Base-by-base conservation (phyloP, 2,797 vertebrate genomes). In the Acanthurus leucopareius region DNA sequence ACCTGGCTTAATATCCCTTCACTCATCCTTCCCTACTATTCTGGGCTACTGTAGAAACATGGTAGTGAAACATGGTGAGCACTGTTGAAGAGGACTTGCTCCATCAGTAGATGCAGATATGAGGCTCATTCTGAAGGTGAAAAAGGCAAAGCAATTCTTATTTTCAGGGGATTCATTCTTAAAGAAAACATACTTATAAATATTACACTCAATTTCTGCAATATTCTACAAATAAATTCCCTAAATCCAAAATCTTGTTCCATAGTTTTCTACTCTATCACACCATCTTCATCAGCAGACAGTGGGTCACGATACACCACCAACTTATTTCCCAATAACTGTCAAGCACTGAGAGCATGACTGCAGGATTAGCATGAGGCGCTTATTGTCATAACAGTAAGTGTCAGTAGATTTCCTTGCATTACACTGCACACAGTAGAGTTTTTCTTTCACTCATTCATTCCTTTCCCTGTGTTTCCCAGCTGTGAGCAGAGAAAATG, bases 401-500 rank as follows among this genome's bases (percentile, higher is more conserved):
- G 49, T 79, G 56, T 49, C 64, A 28, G 28, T 48, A 19, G 66
- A 73, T 56, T 68, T 77, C 61, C 45, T 67, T 64, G 59, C 53
- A 52, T 56, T 51, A 11, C 15, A 2, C 44, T 63, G 75, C 32
- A 35, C 13, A 25, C 38, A 1, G 64, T 62, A 15, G 51, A 57
- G 32, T 45, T 71, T 72, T 81, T 65, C 59, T 68, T 78, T 77
- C 71, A 74, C 74, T 80, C 77, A 47, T 83, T 87, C 82, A 81
- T 74, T 81, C 66, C 72, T 73, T 80, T 73, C 83, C 25, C 75
- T 73, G 66, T 80, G 60, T 86, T 85, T 89, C 74, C 71, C 73
- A 77, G 88, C 95, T 90, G 93, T 95, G 93, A 94, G 93, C 93
- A 93, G 92, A 89, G 94, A 94, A 96, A 96, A 86, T 69, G 91